Evolutionary conservation across 2,888 invertebrate genomes (phyloP), one percentile per base, ranked within the genome.

Genomic region (Sepiola atlantica): DNA sequence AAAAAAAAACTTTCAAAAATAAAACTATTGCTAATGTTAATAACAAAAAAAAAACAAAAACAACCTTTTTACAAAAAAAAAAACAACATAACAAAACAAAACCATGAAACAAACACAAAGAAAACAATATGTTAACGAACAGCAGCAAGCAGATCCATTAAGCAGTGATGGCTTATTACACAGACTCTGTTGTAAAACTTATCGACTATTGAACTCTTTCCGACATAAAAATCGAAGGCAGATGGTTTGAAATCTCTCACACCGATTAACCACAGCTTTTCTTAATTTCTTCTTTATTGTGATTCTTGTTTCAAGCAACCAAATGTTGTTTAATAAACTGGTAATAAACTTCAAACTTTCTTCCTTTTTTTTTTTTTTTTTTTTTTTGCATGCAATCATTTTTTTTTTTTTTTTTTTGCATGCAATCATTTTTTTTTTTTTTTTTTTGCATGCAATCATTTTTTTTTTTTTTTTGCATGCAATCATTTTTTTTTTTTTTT

Each of bases 1-100:
- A n/a, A n/a, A n/a, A 77, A 77, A 77, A 77, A n/a, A n/a, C 2
- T 45, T 45, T 2, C 45, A 45, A 45, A 45, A 45, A 45, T 12
- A 77, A 77, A 77, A 77, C 77, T 77, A 77, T 77, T 77, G 77
- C 77, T 77, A 77, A 77, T 77, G 77, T 77, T 77, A 77, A n/a
- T 16, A 77, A 77, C n/a, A 12, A 77, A 1, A 77, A 77, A 77
- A 77, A 77, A n/a, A 77, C n/a, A 77, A n/a, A n/a, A n/a, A n/a
- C n/a, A n/a, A n/a, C n/a, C n/a, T n/a, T 45, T 45, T 45, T 45
- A 45, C n/a, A n/a, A 77, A 77, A 77, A 77, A 77, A 77, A 77
- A 20, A 6, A 61, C 28, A 77, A 77, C 14, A 77, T 14, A 16
- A 77, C n/a, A 77, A 77, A 77, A 28, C 28, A n/a, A 77, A n/a